Conservation (phyloP, 2,113 vertebrate genomes). For the Spilogale gracilis region DNA sequence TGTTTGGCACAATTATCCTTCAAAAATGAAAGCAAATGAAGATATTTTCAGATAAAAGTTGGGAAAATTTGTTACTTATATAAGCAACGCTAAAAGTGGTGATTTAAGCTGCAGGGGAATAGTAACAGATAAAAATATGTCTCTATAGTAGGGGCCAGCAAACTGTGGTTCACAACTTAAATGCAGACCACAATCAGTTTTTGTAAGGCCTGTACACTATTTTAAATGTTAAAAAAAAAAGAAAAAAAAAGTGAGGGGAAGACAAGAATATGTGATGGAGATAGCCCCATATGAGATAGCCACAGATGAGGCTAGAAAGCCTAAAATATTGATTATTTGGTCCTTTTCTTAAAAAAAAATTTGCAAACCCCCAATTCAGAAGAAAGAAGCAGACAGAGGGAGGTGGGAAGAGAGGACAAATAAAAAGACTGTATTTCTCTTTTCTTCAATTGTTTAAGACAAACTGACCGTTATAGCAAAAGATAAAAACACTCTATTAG, state of each 20-base stretch:
- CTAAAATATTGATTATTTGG: background rate
- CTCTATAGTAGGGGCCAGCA: background rate
- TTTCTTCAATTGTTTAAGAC: constrained; percentile 5
- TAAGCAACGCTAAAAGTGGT: background rate
- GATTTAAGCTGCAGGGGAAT: background rate
- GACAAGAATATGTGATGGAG: background rate
- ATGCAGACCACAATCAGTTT: background rate
- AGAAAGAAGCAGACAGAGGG: background rate
- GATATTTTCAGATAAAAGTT: background rate
- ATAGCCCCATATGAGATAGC: background rate
- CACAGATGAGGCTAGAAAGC: too few relatives aligned
- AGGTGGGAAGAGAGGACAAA: background rate
- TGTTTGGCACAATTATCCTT: background rate
- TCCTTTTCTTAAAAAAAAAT: background rate
- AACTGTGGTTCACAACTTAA: too few relatives aligned
- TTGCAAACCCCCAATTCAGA: background rate
- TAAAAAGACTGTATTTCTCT: background rate
- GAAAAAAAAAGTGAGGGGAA: background rate
- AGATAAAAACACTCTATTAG: background rate
- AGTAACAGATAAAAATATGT: background rate
- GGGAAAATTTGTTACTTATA: background rate
- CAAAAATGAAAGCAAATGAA: background rate
- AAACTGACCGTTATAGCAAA: background rate
- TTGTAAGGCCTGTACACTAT: background rate
- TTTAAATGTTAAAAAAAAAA: background rate